Percentiles rank a stretch among this genome's conserved stretches.
Evolutionary conservation across 2,113 vertebrate genomes (phyloP).

Genomic region (Alligator mississippiensis): DNA sequence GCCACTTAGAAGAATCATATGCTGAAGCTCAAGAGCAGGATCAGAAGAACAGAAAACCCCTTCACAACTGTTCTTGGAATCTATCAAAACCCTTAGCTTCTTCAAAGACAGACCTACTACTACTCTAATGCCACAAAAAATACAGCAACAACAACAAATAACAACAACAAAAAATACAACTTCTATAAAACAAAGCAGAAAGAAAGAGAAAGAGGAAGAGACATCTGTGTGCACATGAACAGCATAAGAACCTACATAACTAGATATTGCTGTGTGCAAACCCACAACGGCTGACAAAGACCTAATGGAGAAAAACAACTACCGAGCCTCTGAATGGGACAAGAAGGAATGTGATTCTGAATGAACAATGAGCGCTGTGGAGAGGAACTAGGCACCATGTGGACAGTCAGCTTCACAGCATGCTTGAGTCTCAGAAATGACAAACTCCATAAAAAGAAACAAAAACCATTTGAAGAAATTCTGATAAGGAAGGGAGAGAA

Average conservation of each 20-base stretch:
- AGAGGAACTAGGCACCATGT: neutral
- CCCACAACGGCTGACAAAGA: neutral
- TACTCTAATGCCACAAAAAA: neutral
- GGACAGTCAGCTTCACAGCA: neutral
- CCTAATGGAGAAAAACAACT: neutral
- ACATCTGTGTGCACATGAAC: neutral
- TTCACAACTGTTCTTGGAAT: constrained; percentile 52
- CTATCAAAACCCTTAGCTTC: constrained; percentile 52
- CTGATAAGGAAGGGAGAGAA: neutral
- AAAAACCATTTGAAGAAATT: neutral
- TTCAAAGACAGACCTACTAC: constrained; percentile 21
- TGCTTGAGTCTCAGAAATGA: neutral
- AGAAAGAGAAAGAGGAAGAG: neutral
- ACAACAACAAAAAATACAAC: neutral
- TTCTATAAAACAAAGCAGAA: neutral
- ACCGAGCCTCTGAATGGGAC: neutral
- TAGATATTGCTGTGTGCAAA: neutral
- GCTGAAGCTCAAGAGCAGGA: constrained; percentile 34
- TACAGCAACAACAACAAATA: neutral
- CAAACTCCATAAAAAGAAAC: rapidly evolving
- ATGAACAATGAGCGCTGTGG: rapidly evolving
- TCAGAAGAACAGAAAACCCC: neutral
- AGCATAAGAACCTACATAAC: rapidly evolving
- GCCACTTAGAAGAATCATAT: neutral
- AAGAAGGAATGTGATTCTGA: neutral